Evolutionary conservation across 2,797 vertebrate genomes (phyloP).

Genomic region (Anguilla megastoma): DNA sequence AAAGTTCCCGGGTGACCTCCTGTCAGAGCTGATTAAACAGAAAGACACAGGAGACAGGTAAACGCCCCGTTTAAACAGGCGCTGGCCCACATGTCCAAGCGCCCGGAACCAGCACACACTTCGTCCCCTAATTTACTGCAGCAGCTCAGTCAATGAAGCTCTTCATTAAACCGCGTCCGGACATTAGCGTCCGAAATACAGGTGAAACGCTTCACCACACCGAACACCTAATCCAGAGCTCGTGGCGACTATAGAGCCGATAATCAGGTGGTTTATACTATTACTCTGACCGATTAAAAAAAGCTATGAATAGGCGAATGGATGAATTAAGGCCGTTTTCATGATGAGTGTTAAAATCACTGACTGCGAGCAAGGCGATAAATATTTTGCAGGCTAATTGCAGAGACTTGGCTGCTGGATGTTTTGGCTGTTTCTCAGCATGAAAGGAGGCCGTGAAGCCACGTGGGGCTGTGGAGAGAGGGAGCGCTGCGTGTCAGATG

Average conservation of each 20-base stretch:
- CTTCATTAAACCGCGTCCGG: constrained; percentile 48
- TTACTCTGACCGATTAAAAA: constrained; percentile 49
- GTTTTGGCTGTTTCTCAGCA: background rate
- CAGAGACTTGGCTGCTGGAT: background rate
- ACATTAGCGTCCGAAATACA: constrained; percentile 31
- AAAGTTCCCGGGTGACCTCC: constrained; percentile 78
- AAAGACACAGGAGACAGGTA: constrained; percentile 37
- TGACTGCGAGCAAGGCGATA: constrained; percentile 22
- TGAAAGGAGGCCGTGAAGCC: background rate
- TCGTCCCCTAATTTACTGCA: background rate
- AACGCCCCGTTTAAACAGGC: constrained; percentile 29
- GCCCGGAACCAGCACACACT: background rate
- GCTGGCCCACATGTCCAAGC: constrained; percentile 27
- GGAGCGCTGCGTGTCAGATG: constrained; percentile 40
- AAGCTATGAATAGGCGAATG: constrained; percentile 51
- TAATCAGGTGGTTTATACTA: constrained; percentile 40
- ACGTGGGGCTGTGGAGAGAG: background rate
- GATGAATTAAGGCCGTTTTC: constrained; percentile 44
- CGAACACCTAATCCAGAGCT: background rate
- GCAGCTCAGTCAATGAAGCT: constrained; percentile 37
- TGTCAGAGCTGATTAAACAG: constrained; percentile 73
- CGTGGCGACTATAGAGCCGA: constrained; percentile 33
- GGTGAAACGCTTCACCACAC: background rate
- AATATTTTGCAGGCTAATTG: background rate
- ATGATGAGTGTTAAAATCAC: constrained; percentile 2